These are phyloP conservation scores for Valencia hispanica DNA, from an alignment of 2,797 vertebrate species.

Conservation along the genomic window DNA sequence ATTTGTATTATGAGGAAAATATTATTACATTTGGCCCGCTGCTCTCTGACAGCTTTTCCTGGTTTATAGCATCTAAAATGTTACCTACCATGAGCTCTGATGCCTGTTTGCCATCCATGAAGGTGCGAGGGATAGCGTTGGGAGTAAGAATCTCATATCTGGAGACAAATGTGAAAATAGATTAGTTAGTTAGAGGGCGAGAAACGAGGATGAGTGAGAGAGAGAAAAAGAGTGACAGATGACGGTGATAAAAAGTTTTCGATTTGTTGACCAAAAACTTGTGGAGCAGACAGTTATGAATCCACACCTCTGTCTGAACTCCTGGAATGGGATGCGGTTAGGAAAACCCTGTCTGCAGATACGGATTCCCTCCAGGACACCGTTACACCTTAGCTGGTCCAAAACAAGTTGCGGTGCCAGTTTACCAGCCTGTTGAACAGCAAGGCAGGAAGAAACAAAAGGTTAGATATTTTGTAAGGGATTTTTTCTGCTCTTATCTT, in stretches of 20 bases:
- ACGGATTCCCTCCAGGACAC: slow-evolving; percentile 92
- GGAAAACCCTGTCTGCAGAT: slow-evolving; percentile 95
- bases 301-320: slow-evolving; percentile 90
- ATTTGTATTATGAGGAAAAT: too few relatives aligned
- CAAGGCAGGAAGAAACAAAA: background rate
- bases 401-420: slow-evolving; percentile 87
- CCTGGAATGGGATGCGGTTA: slow-evolving; percentile 93
- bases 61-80: background rate
- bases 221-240: background rate
- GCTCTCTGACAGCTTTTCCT: too few relatives aligned
- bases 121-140: slow-evolving; percentile 89
- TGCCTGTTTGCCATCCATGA: slow-evolving; percentile 93
- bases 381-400: slow-evolving; percentile 92
- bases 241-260: background rate
- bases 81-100: slow-evolving; percentile 87
- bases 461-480: background rate
- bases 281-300: slow-evolving; percentile 22
- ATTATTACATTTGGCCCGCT: too few relatives aligned
- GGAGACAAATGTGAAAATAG: slow-evolving; percentile 13
- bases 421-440: slow-evolving; percentile 81
- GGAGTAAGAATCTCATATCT: slow-evolving; percentile 89
- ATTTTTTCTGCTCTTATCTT: background rate
- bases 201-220: background rate
- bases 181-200: background rate
- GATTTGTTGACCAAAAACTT: background rate